Conservation (phyloP, 2,113 vertebrate species). For the Crotalus horridus region DNA sequence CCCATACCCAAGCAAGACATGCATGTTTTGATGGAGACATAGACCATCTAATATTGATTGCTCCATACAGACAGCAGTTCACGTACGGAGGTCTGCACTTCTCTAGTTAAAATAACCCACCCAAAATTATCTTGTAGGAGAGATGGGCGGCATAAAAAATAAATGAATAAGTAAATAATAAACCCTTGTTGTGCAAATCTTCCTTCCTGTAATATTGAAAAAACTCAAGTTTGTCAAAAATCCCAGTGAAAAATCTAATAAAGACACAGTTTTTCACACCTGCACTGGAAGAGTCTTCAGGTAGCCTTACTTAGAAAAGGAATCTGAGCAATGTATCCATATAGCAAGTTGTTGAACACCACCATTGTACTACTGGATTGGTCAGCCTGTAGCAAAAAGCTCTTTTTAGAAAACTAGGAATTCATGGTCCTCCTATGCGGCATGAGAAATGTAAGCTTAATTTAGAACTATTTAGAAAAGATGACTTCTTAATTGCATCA, state of each 20-base stretch:
- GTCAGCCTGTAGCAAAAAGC: conserved; percentile 69
- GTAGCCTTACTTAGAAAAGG: background rate
- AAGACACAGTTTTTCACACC: background rate
- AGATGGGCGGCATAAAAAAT: background rate
- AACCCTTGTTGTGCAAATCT: background rate
- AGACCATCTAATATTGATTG: background rate
- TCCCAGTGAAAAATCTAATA: background rate
- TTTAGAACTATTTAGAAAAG: conserved; percentile 77
- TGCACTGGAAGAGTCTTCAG: fast-evolving
- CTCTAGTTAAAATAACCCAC: background rate
- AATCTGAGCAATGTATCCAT: background rate
- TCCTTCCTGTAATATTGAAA: background rate
- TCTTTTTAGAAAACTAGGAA: conserved; percentile 72
- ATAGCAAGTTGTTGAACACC: conserved; percentile 19
- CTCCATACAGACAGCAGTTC: background rate
- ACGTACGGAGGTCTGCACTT: background rate
- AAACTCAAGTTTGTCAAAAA: background rate
- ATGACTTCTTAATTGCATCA: conserved; percentile 73
- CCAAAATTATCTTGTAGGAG: background rate
- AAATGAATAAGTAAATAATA: background rate
- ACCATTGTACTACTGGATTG: conserved; percentile 39
- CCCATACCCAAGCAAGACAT: background rate
- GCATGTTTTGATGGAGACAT: background rate
- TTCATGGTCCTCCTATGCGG: conserved; percentile 75
- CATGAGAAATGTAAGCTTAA: conserved; percentile 71